A percentile compares a stretch with the other conserved stretches of the same genome.
Evolutionary conservation across 2,888 invertebrate genomes (phyloP).

Genomic region (Operophtera brumata): DNA sequence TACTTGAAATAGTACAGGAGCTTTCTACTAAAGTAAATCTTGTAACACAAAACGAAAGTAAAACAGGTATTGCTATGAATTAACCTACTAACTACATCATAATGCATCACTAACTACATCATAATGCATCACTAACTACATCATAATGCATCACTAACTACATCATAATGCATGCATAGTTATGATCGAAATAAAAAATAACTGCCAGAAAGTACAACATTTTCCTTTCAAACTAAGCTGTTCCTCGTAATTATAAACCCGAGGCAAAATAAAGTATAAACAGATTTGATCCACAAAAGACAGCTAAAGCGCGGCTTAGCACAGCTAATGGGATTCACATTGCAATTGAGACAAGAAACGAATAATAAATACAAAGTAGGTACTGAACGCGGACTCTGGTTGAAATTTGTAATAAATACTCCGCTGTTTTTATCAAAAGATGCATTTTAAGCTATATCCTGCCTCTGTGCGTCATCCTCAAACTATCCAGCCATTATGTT

Average conservation of each 20-base stretch:
- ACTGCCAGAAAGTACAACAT: neutral
- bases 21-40: no score
- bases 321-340: constrained; percentile 16
- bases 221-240: neutral
- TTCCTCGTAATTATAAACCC: constrained; percentile 13
- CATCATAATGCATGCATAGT: no score
- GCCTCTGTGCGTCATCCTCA: constrained; percentile 19
- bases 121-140: no score
- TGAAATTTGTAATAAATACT: neutral
- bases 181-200: neutral
- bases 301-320: constrained; percentile 18
- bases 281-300: constrained; percentile 18
- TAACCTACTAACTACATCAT: no score
- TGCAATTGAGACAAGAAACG: constrained; percentile 19
- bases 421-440: constrained; percentile 13
- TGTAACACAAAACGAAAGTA: no score
- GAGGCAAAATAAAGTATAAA: constrained; percentile 12
- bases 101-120: no score
- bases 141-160: no score
- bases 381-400: constrained; percentile 7
- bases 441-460: constrained; percentile 5
- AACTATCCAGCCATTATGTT: constrained; percentile 18
- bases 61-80: no score
- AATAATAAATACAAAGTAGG: constrained; percentile 18
- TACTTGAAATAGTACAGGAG: no score